Base-by-base conservation (phyloP, 2,888 invertebrate genomes). In the Chamaedrilus cognettii region DNA sequence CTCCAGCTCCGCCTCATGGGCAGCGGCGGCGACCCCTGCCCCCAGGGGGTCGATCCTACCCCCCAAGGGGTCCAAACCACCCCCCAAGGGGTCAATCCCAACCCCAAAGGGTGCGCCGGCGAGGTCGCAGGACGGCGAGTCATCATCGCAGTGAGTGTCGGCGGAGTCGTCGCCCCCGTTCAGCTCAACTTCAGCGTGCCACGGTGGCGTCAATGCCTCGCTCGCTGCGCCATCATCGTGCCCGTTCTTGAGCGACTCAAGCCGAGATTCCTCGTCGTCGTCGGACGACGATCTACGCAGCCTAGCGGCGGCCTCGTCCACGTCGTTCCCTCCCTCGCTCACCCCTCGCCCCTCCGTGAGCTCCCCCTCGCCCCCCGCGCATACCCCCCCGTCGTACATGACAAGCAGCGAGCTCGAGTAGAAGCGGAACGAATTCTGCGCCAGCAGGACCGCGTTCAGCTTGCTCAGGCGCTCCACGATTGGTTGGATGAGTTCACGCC, bases 391-490 rank as follows among this genome's bases (percentile, higher is more conserved):
- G 74, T 87, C 87, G 73, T 87, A 87, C 70, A 87, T 85, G 63
- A 87, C 82, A 2, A 87, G 82, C 63, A 87, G 78, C 2, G 87
- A 87, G 69, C 86, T 86, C 11, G 87, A 87, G 77, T 87, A 87
- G 76, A 87, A 87, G 15, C 87, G 82, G 77, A 85, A 85, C 63
- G 86, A 83, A 60, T 85, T 82, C 69, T 85, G 83, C 49, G 79
- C 77, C 56, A 79, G 72, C 11, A 87, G 76, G 55, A 82, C 78
- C 19, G 74, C 69, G 59, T 82, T 77, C 32, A 87, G 78, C 64
- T 83, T 77, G 58, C 82, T 76, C 19, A 87, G 78, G 59, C 82
- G 79, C 58, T 80, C 77, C 3, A 86, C 76, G n/a, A 87, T 80
- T n/a, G 82, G 81, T 15, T 81, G 75, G 23, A 87, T 82, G 76